Conservation (phyloP, 2,888 invertebrate species). For the Xiphydria camelus region DNA sequence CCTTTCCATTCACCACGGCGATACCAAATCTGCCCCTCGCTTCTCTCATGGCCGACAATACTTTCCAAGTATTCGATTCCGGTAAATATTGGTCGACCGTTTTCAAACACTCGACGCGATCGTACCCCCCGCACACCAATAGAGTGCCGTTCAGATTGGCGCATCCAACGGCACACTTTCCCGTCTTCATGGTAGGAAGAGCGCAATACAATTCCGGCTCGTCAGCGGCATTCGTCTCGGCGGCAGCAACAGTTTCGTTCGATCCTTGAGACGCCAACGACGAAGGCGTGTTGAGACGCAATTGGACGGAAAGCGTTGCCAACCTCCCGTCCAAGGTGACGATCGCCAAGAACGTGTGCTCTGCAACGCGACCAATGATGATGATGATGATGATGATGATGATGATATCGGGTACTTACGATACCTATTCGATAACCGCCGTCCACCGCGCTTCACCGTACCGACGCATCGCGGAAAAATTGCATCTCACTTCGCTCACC, state of each 20-base stretch:
- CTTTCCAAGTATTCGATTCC: conserved; percentile 69
- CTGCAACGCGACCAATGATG: conserved; percentile 39
- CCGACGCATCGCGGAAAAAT: neutral
- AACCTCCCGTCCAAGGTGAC: conserved; percentile 67
- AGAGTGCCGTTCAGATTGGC: conserved; percentile 72
- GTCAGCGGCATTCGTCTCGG: conserved; percentile 37
- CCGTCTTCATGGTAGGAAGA: conserved; percentile 66
- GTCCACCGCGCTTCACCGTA: too few relatives aligned
- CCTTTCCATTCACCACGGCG: conserved; percentile 67
- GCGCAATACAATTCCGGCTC: conserved; percentile 65
- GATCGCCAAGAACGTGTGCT: conserved; percentile 67
- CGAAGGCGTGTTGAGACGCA: conserved; percentile 60
- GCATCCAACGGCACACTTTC: conserved; percentile 77
- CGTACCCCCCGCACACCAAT: conserved; percentile 82
- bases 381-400: neutral
- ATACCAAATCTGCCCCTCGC: conserved; percentile 80
- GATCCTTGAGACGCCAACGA: conserved; percentile 34
- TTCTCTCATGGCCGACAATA: conserved; percentile 71
- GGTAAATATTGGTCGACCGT: conserved; percentile 77
- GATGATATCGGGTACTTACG: too few relatives aligned
- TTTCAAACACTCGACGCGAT: conserved; percentile 80
- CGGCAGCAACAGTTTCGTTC: conserved; percentile 30
- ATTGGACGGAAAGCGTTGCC: conserved; percentile 65
- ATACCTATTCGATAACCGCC: too few relatives aligned
- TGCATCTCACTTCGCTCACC: conserved; percentile 51